Conservation (phyloP, 2,113 vertebrate species). For the Cricetomys ansorgei region DNA sequence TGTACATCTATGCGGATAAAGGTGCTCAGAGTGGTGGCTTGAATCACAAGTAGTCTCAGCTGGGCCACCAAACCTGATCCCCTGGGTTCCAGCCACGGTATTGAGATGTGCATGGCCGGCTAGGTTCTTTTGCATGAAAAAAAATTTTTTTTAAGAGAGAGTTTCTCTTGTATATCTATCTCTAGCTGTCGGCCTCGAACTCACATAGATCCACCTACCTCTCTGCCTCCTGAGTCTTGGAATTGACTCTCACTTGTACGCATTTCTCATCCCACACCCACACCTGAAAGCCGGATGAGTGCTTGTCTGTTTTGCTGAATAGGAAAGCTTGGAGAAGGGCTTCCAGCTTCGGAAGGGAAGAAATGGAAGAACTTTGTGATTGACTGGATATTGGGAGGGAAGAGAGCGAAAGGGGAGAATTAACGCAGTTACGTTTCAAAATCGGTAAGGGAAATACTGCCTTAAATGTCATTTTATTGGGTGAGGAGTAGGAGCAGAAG, state of each 20-base stretch:
- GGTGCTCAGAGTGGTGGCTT: not conserved
- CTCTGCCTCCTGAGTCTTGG: not conserved
- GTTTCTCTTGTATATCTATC: not conserved
- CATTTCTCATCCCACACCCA: not conserved
- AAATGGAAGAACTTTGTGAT: not conserved
- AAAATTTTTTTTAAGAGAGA: not conserved
- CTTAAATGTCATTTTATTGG: not conserved
- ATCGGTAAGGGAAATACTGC: not conserved
- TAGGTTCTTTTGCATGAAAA: slow-evolving; percentile 10
- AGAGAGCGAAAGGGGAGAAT: not conserved
- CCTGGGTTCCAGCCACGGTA: not conserved
- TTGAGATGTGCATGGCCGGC: not conserved
- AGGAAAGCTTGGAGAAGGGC: not conserved
- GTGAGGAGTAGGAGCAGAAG: not conserved
- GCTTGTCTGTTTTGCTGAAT: not conserved
- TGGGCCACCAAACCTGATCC: not conserved
- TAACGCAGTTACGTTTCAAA: not conserved
- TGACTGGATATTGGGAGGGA: not conserved
- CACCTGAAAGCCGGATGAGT: not conserved
- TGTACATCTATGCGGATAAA: not conserved
- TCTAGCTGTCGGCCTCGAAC: not conserved
- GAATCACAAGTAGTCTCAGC: not conserved
- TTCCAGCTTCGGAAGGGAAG: not conserved
- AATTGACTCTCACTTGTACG: not conserved
- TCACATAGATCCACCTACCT: not conserved